Base-by-base conservation (phyloP, 2,113 vertebrate species). In the Ceuthmochares aereus region DNA sequence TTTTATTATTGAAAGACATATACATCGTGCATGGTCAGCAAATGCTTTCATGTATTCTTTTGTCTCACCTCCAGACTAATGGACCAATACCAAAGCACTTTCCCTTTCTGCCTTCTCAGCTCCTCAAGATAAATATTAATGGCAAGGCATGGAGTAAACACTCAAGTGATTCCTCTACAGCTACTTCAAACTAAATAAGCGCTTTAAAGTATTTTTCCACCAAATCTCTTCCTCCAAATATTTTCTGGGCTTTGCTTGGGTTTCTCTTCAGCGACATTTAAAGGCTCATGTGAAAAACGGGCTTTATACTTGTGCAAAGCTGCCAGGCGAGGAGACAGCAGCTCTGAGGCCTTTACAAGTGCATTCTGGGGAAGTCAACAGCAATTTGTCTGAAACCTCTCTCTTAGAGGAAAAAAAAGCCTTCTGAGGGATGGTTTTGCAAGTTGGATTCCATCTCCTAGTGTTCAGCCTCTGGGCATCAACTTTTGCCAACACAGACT, bases 81-180 rank as follows among this genome's bases (percentile, higher is more conserved):
- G 89, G 78, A 93, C 7, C 37, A 3, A 66, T 37, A 81, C 63
- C 69, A 79, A 72, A 89, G 82, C 81, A 8, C 59, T 85, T 82
- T 87, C 47, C 79, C 51, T 59, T 95, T 29, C 92, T 94, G 90
- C 80, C 84, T 90, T 4, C 87, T 96, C 89, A 95, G 89, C 86
- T 84, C 34, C 87, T 90, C 72, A 36, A 32, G 63, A 85, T 30
- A 94, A 96, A 91, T 92, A 80, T 82, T 77, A 73, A 91, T 52
- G 67, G 64, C n/a, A 43, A 55, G 62, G 43, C 12, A 37, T 3
- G 2, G 69, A 93, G 91, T 29, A 66, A 92, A 76, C 55, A 73
- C 85, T 92, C 85, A 40, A 69, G 43, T 15, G 45, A 37, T 58
- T 88, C 58, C 86, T 80, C 87, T 84, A 75, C 86, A 81, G 77